Percentiles rank a stretch among this genome's conserved stretches.
These are phyloP conservation scores for Bostrychus sinensis DNA, from an alignment of 2,113 vertebrate genomes.

Conservation along the genomic window DNA sequence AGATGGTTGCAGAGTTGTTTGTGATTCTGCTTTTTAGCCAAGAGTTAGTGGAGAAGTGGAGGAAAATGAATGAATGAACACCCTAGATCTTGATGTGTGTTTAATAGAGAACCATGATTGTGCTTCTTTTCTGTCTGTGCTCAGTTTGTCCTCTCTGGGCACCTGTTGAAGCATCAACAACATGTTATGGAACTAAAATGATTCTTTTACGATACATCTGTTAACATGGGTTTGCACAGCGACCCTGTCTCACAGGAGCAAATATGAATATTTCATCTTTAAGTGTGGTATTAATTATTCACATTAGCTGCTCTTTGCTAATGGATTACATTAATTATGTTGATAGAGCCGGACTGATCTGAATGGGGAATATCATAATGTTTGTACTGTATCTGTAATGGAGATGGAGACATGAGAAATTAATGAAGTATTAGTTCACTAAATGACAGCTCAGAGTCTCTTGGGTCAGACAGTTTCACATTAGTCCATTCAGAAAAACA, in stretches of 20 bases:
- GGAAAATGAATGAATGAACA: too few relatives aligned
- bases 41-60: too few relatives aligned
- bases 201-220: neutral
- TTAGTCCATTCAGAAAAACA: neutral
- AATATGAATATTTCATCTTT: neutral
- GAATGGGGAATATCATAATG: conserved; percentile 3
- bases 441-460: too few relatives aligned
- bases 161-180: too few relatives aligned
- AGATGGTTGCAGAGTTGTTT: too few relatives aligned
- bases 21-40: too few relatives aligned
- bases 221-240: neutral
- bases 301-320: neutral
- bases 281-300: neutral
- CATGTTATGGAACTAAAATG: too few relatives aligned
- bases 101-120: too few relatives aligned
- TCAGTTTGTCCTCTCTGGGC: too few relatives aligned
- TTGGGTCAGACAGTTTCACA: too few relatives aligned
- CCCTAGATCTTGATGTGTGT: too few relatives aligned
- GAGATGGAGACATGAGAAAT: neutral
- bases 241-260: neutral
- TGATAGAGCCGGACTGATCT: neutral
- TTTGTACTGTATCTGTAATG: conserved; percentile 4
- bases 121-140: too few relatives aligned
- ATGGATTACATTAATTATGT: conserved; percentile 4
- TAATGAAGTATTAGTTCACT: neutral